These are phyloP conservation scores for Myiotriccus ornatus DNA, from an alignment of 2,797 vertebrate genomes.

Conservation along the genomic window DNA sequence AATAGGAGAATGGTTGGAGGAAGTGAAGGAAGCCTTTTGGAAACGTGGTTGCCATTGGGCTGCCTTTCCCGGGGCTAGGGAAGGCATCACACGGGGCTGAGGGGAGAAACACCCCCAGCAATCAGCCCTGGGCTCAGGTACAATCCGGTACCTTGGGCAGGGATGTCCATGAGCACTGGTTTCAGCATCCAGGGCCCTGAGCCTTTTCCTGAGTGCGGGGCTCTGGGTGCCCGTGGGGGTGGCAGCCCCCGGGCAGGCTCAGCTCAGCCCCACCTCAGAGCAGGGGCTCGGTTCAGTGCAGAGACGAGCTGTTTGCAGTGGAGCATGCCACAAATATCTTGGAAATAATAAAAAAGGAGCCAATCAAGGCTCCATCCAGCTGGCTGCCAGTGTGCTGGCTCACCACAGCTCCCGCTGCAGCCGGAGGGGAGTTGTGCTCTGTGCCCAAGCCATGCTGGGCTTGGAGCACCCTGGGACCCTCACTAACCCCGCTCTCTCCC, in stretches of 20 bases:
- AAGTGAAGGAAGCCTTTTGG: slow-evolving; percentile 11
- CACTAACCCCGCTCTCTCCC: background rate
- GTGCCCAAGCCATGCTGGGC: background rate
- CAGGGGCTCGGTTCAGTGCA: background rate
- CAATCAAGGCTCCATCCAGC: background rate
- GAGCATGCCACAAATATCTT: background rate
- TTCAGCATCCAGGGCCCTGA: fast-evolving
- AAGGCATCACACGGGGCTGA: fast-evolving
- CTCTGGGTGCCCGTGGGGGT: background rate
- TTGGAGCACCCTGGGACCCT: fast-evolving
- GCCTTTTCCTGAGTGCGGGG: background rate
- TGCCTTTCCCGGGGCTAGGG: background rate
- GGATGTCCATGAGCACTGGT: fast-evolving
- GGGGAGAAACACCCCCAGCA: background rate
- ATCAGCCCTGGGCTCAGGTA: background rate
- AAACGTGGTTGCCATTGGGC: fast-evolving
- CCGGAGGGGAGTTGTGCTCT: background rate
- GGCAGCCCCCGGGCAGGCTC: background rate
- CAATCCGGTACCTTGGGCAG: fast-evolving
- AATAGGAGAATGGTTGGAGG: slow-evolving; percentile 5
- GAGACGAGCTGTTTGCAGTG: background rate
- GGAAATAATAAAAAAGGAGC: background rate
- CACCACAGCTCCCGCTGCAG: background rate
- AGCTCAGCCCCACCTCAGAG: background rate
- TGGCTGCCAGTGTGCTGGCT: background rate